Conservation (phyloP, 1,140 invertebrate genomes). For the Capitella teleta region DNA sequence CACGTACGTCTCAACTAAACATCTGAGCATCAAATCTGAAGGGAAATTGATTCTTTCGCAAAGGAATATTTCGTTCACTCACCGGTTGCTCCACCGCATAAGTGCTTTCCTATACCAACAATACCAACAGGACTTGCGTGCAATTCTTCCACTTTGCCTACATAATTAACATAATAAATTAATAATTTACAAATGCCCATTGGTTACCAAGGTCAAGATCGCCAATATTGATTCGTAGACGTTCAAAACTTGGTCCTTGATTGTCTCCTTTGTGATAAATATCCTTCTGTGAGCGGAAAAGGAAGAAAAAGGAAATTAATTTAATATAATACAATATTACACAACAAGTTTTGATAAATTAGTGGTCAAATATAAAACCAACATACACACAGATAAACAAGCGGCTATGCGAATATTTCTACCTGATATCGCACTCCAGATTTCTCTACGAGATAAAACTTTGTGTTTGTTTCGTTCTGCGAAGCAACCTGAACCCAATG, state of each 20-base stretch:
- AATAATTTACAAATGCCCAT: neutral
- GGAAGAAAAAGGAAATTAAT: neutral
- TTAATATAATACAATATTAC: slow-evolving; percentile 5
- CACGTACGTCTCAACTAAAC: slow-evolving; percentile 36
- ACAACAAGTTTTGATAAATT: no score
- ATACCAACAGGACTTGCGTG: slow-evolving; percentile 24
- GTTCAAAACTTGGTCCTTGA: slow-evolving; percentile 24
- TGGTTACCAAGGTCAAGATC: slow-evolving; percentile 48
- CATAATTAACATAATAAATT: neutral
- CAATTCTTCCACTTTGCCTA: neutral
- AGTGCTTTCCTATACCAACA: slow-evolving; percentile 70
- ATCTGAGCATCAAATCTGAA: slow-evolving; percentile 43
- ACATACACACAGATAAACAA: no score
- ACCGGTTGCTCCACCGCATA: slow-evolving; percentile 75
- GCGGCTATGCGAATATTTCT: no score
- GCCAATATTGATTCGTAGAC: slow-evolving; percentile 42
- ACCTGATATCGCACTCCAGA: no score
- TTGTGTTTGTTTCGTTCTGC: no score
- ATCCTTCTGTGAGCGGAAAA: slow-evolving; percentile 17
- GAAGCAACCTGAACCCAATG: no score
- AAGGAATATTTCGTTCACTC: slow-evolving; percentile 50
- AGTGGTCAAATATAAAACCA: no score
- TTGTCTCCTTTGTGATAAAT: slow-evolving; percentile 21
- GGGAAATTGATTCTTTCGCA: no score
- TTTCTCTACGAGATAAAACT: no score